Conservation (phyloP, 2,113 vertebrate species). For the Fulica atra region DNA sequence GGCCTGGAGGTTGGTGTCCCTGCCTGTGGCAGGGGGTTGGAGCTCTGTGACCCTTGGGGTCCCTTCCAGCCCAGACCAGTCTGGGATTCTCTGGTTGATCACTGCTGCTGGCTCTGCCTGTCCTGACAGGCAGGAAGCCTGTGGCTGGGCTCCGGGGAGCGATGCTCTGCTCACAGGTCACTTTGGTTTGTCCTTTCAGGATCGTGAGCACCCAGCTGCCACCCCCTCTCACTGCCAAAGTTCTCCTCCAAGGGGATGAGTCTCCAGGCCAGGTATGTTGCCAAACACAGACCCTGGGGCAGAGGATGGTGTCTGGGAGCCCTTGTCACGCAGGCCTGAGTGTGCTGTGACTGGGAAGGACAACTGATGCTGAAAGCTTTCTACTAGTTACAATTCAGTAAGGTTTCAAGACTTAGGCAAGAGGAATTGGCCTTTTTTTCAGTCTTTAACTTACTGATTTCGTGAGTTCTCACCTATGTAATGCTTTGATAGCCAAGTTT, state of each 20-base stretch:
- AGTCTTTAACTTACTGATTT: background rate
- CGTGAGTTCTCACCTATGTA: background rate
- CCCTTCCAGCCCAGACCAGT: no score
- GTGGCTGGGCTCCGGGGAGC: background rate
- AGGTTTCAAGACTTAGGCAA: background rate
- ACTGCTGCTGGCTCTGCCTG: background rate
- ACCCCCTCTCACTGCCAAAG: constrained; percentile 87
- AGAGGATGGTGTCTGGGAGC: background rate
- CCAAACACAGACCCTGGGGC: background rate
- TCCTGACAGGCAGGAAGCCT: fast-evolving
- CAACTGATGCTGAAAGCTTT: background rate
- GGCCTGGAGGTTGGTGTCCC: no score
- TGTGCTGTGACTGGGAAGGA: background rate
- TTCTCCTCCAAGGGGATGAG: constrained; percentile 81
- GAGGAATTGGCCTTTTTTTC: background rate
- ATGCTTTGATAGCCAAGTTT: background rate
- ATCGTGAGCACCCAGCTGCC: constrained; percentile 93
- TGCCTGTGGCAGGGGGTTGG: no score
- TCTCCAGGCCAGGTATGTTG: constrained; percentile 70
- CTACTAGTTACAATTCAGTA: background rate
- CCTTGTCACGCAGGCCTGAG: background rate
- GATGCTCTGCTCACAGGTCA: background rate
- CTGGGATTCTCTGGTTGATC: no score
- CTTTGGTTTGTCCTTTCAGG: constrained; percentile 67
- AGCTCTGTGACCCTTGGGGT: no score